phyloP scores from a whole-genome alignment of 2,113 vertebrate genomes.

The Macquaria australasica region DNA sequence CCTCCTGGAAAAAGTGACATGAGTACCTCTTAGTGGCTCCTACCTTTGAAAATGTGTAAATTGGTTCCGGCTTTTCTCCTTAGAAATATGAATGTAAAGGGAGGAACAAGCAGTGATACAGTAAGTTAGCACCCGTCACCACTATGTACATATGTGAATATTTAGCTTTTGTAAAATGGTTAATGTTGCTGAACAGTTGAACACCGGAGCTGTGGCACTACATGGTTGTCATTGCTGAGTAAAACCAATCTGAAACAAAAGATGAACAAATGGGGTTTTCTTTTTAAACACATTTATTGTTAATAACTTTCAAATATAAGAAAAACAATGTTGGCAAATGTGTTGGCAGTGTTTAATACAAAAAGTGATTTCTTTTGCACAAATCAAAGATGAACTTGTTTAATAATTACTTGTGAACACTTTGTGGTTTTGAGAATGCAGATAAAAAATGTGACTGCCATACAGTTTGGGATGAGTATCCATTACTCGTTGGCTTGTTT shows the following conservation, averaged over 20 bases:
- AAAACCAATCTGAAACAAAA: slow-evolving; percentile 31
- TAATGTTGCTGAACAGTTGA: not conserved
- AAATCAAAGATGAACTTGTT: slow-evolving; percentile 52
- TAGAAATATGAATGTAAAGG: not conserved
- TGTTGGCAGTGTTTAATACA: slow-evolving; percentile 73
- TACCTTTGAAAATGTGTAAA: not conserved
- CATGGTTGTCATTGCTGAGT: not conserved
- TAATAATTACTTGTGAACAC: slow-evolving; percentile 9
- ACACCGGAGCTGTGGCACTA: not conserved
- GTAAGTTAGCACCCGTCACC: not conserved
- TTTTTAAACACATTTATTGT: slow-evolving; percentile 74
- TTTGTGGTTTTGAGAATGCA: slow-evolving; percentile 29
- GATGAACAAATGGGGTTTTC: not conserved
- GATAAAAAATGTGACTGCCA: slow-evolving; percentile 16
- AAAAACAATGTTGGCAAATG: slow-evolving; percentile 60
- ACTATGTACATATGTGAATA: slow-evolving; percentile 29
- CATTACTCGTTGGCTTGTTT: slow-evolving; percentile 16
- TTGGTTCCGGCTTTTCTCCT: not conserved
- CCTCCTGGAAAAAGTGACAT: not conserved
- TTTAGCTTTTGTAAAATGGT: slow-evolving; percentile 6
- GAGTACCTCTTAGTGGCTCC: not conserved
- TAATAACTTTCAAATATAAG: slow-evolving; percentile 68
- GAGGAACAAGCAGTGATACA: not conserved
- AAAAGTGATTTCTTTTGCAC: slow-evolving; percentile 50
- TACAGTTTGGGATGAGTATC: slow-evolving; percentile 26